phyloP scores from a whole-genome alignment of 2,113 vertebrate species.

The Steatornis caripensis region DNA sequence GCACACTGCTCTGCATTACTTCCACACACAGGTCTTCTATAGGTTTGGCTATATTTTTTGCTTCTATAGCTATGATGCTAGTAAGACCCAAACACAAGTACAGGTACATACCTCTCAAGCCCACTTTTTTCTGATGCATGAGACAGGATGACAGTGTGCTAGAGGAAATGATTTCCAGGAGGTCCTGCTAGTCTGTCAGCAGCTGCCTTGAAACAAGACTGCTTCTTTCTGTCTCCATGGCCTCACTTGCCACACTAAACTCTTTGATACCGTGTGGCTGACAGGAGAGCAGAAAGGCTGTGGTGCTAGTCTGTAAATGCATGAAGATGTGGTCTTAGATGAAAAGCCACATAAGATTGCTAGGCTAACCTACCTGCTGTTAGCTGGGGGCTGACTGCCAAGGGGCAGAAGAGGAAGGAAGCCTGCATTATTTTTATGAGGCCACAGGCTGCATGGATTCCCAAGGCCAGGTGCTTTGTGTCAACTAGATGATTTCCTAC shows the following conservation, averaged over 20 bases:
- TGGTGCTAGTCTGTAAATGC: not conserved
- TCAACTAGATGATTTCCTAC: not conserved
- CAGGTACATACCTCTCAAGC: not conserved
- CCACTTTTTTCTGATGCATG: not conserved
- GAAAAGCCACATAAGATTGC: not conserved
- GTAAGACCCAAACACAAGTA: not conserved
- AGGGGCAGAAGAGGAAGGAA: not conserved
- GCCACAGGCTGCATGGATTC: not conserved
- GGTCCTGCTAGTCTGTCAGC: not conserved
- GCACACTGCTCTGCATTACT: not conserved
- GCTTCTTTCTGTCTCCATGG: not conserved
- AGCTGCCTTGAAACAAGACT: not conserved
- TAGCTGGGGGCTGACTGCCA: not conserved
- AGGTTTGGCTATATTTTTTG: not conserved
- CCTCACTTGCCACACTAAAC: not conserved
- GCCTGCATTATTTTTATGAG: not conserved
- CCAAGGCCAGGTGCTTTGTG: not conserved
- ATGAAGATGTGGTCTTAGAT: not conserved
- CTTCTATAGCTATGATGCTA: not conserved
- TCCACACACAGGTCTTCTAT: not conserved
- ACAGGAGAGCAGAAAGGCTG: not conserved
- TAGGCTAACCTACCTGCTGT: not conserved
- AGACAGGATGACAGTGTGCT: not conserved
- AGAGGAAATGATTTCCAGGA: not conserved
- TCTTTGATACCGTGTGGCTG: fast-evolving